Conservation (phyloP, 2,113 vertebrate genomes). For the Xenopus tropicalis region UCB_Xtro_10.0 CM004447.2:11160001-11160500, state of each 20-base stretch:
- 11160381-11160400: slow-evolving; percentile 34
- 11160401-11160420: slow-evolving; percentile 21
- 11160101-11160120: no score
- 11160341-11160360: slow-evolving; percentile 31
- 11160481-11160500: slow-evolving; percentile 24
- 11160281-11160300: slow-evolving; percentile 13
- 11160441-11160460: slow-evolving; percentile 31
- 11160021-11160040: no score
- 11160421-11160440: slow-evolving; percentile 30
- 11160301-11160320: slow-evolving; percentile 3
- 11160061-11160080: no score
- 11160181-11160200: no score
- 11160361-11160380: slow-evolving; percentile 23
- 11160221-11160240: not conserved
- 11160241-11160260: slow-evolving; percentile 15
- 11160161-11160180: no score
- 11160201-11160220: no score
- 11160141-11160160: no score
- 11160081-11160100: no score
- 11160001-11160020: no score
- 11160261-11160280: slow-evolving; percentile 22
- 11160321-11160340: slow-evolving; percentile 27
- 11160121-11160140: no score
- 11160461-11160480: not conserved
- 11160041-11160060: no score